A percentile compares a stretch with the other conserved stretches of the same genome.
These are phyloP conservation scores for Ardeotis arabs DNA, from an alignment of 2,113 vertebrate genomes.

Conservation along the genomic window DNA sequence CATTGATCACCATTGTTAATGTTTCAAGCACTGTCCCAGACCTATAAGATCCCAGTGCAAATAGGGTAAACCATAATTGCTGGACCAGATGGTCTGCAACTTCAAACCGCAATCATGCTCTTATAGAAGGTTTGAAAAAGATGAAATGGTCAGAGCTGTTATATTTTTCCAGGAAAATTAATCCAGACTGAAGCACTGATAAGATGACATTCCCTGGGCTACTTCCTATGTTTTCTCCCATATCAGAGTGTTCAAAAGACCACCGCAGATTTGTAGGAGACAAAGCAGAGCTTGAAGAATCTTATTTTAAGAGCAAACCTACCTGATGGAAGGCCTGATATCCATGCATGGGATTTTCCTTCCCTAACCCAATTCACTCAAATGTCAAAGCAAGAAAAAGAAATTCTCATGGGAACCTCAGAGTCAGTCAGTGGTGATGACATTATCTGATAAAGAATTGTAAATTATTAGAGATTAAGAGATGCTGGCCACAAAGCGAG, in stretches of 20 bases:
- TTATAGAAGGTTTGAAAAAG: not conserved
- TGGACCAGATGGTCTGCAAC: not conserved
- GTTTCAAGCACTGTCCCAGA: not conserved
- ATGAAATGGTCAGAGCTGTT: not conserved
- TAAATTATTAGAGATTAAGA: not conserved
- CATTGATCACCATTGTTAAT: not conserved
- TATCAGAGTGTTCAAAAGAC: not conserved
- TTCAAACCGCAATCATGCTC: not conserved
- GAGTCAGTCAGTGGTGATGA: not conserved
- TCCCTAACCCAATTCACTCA: not conserved
- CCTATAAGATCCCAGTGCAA: not conserved
- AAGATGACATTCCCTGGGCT: not conserved
- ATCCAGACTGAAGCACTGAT: not conserved
- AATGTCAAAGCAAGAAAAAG: not conserved
- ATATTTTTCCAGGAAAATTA: not conserved
- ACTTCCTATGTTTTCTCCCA: not conserved
- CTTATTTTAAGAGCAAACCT: not conserved
- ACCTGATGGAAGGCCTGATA: not conserved
- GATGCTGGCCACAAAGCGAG: not conserved
- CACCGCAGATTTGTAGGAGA: not conserved
- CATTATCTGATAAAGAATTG: not conserved
- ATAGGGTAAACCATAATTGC: not conserved
- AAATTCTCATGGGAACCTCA: not conserved
- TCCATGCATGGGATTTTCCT: not conserved
- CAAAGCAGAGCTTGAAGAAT: not conserved